Evolutionary conservation across 1,140 invertebrate species (phyloP).

Genomic region (Drosophila leontia): DNA sequence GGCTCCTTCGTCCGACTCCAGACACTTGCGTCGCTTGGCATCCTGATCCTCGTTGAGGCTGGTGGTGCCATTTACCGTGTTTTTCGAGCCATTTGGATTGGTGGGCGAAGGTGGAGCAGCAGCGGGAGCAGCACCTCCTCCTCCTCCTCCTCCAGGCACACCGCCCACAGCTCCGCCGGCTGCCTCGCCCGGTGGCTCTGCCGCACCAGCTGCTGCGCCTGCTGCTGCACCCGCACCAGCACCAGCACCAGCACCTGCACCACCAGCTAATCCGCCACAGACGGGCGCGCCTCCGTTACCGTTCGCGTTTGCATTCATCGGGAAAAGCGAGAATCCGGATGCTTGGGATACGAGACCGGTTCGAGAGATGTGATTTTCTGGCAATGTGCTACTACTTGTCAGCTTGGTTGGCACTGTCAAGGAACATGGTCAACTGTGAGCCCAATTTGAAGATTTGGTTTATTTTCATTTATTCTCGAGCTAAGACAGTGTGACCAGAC

Average conservation of each 20-base stretch:
- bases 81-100: slow-evolving; percentile 30
- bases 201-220: slow-evolving; percentile 21
- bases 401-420: neutral
- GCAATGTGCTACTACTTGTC: slow-evolving; percentile 12
- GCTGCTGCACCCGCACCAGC: slow-evolving; percentile 15
- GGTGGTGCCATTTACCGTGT: slow-evolving; percentile 6
- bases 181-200: slow-evolving; percentile 8
- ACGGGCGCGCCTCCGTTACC: slow-evolving; percentile 54
- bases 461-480: slow-evolving; percentile 21
- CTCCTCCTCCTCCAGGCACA: slow-evolving; percentile 24
- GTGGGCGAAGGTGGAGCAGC: slow-evolving; percentile 10
- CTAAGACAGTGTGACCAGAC: neutral
- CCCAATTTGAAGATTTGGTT: slow-evolving; percentile 16
- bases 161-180: slow-evolving; percentile 19
- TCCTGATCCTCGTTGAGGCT: slow-evolving; percentile 62
- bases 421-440: slow-evolving; percentile 11
- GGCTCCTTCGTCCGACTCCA: slow-evolving; percentile 69
- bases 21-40: slow-evolving; percentile 68
- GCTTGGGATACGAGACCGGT: neutral
- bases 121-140: neutral
- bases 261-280: slow-evolving; percentile 24
- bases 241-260: slow-evolving; percentile 26
- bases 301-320: slow-evolving; percentile 60
- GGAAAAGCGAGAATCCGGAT: slow-evolving; percentile 2
- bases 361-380: neutral